Percentiles rank a stretch among this genome's conserved stretches.
phyloP scores from a whole-genome alignment of 2,797 vertebrate genomes.

The Adrianichthys oophorus region DNA sequence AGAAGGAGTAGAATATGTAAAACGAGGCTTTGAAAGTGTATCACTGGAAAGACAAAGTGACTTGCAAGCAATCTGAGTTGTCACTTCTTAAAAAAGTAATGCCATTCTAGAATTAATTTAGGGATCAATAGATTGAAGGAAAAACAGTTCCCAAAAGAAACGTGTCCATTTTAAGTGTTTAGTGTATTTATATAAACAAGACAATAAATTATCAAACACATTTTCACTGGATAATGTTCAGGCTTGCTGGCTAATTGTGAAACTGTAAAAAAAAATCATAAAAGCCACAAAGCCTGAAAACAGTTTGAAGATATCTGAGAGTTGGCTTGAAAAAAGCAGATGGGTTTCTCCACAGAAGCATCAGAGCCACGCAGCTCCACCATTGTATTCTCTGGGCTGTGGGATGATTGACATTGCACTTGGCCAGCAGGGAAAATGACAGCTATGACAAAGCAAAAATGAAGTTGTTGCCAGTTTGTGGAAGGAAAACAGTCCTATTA shows the following conservation, averaged over 20 bases:
- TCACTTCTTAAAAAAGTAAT: constrained; percentile 16
- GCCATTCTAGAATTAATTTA: constrained; percentile 11
- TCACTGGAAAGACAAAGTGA: constrained; percentile 21
- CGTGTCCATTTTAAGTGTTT: constrained; percentile 4
- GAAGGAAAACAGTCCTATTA: not conserved
- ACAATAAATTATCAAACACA: constrained; percentile 17
- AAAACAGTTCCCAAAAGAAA: not conserved
- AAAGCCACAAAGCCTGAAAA: constrained; percentile 19
- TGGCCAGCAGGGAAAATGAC: constrained; percentile 21
- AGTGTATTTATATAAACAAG: constrained; percentile 6
- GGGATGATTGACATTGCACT: constrained; percentile 32
- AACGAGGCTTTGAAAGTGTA: constrained; percentile 39
- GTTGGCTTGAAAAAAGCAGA: not conserved
- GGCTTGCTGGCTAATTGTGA: constrained; percentile 20
- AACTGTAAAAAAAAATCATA: constrained; percentile 16
- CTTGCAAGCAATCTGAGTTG: constrained; percentile 25
- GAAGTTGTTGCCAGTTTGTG: constrained; percentile 4
- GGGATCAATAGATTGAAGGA: constrained; percentile 4
- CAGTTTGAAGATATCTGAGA: constrained; percentile 31
- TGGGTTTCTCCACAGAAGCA: constrained; percentile 22
- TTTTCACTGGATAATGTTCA: not conserved
- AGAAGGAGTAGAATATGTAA: constrained; percentile 49
- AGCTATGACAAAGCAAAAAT: not conserved
- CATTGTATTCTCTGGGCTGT: constrained; percentile 28
- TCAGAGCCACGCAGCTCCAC: constrained; percentile 22